Evolutionary conservation across 2,113 vertebrate genomes (phyloP), one percentile per base, ranked within the genome.

Genomic region (Tachysurus vachellii): DNA sequence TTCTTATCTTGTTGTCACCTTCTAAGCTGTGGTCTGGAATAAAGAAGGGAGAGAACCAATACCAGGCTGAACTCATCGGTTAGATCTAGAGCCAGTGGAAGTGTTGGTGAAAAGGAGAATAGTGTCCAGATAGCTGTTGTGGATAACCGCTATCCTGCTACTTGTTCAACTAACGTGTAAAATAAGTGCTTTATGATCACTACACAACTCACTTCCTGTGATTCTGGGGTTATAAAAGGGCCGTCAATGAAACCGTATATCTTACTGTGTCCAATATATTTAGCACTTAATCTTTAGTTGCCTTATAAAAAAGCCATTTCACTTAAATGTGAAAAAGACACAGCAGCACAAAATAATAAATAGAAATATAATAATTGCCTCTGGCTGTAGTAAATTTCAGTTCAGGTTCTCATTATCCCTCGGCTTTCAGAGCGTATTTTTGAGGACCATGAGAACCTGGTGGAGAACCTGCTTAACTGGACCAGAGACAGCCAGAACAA

Each of bases 401-500:
- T 42, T 42, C 5, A 50, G 5, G n/a, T n/a, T 12, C 23, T 28
- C 17, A 19, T 62, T 68, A 23, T 75, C n/a, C 19, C 8, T 50
- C 23, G 99, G 97, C 61, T n/a, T 54, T 14, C 92, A 99, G 98
- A 99, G 88, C 96, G 98, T 70, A 99, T 99, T 70, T 99, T 99
- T 91, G 98, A 99, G 95, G 98, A 99, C 91, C 98, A 99, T 59
- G 98, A 99, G 95, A 99, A 99, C 91, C 92, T 99, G 92, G 98
- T 99, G 93, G 98, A 99, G 94, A 99, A 99, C 92, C 96, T 99
- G 42, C 93, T 99, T 79, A 99, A 99, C 93, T 99, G 98, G 98
- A 99, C 98, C 84, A 96, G 98, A 90, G 98, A 99, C 92, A 99
- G 98, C 91, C 98, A 99, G 92, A 99, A 99, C 92, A 99, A 99